Percentiles rank a stretch among this genome's conserved stretches.
phyloP scores from a whole-genome alignment of 2,797 vertebrate genomes.

The Anableps anableps region DNA sequence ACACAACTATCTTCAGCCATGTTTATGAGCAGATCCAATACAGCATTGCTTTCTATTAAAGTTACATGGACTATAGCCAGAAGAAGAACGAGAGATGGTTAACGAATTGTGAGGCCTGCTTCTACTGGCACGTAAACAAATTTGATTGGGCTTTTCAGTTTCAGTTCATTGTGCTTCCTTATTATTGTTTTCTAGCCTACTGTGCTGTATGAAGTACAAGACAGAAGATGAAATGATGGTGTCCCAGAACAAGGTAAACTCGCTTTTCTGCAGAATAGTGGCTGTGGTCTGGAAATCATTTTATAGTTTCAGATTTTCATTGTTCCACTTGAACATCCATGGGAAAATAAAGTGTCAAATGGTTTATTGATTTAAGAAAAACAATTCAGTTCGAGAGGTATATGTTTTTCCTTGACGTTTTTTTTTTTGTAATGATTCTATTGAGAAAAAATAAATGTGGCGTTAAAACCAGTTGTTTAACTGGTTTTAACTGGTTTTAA shows the following conservation, averaged over 20 bases:
- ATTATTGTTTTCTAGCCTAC: slow-evolving; percentile 55
- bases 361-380: not conserved
- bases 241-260: slow-evolving; percentile 54
- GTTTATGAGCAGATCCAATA: slow-evolving; percentile 20
- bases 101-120: not conserved
- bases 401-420: not conserved
- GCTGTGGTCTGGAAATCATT: slow-evolving; percentile 9
- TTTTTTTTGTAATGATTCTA: not conserved
- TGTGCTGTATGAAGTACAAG: slow-evolving; percentile 16
- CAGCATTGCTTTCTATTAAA: slow-evolving; percentile 10
- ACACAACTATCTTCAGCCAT: not conserved
- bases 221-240: slow-evolving; percentile 20
- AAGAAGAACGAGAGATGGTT: not conserved
- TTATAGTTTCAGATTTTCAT: not conserved
- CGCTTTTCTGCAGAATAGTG: not conserved
- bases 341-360: not conserved
- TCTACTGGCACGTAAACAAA: not conserved
- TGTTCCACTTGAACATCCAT: not conserved
- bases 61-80: not conserved
- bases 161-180: slow-evolving; percentile 12
- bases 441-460: not conserved
- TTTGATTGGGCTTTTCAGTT: not conserved
- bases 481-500: too few species aligned
- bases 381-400: not conserved
- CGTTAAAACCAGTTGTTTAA: not conserved